phyloP scores from a whole-genome alignment of 1,140 invertebrate species.

The Drosophila watanabei region DNA sequence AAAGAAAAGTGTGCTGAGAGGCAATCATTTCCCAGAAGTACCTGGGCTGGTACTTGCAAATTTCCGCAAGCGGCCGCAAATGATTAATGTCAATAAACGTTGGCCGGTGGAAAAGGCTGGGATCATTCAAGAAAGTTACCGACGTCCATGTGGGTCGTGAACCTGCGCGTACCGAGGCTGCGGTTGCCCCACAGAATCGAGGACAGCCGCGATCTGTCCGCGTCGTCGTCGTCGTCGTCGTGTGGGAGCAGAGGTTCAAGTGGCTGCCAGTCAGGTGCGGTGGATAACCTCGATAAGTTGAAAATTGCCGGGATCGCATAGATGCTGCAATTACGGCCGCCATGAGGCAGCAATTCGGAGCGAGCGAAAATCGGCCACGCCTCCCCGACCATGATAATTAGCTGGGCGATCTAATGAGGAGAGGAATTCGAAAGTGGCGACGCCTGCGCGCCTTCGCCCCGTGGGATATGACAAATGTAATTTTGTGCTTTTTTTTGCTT shows the following conservation, averaged over 20 bases:
- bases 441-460: slow-evolving; percentile 27
- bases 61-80: slow-evolving; percentile 74
- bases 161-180: slow-evolving; percentile 45
- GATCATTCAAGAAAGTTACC: slow-evolving; percentile 52
- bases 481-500: slow-evolving; percentile 10
- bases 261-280: slow-evolving; percentile 50
- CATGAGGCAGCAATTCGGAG: slow-evolving; percentile 55
- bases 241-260: slow-evolving; percentile 76
- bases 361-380: slow-evolving; percentile 49
- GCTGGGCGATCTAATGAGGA: slow-evolving; percentile 61
- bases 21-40: slow-evolving; percentile 52
- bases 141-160: slow-evolving; percentile 69
- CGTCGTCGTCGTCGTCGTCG: slow-evolving; percentile 71
- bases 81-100: slow-evolving; percentile 81
- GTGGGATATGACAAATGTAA: slow-evolving; percentile 58
- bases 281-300: slow-evolving; percentile 61
- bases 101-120: slow-evolving; percentile 44
- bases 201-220: slow-evolving; percentile 67
- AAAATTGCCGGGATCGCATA: slow-evolving; percentile 49
- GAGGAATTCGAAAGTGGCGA: slow-evolving; percentile 54
- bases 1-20: slow-evolving; percentile 41
- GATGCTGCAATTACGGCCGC: slow-evolving; percentile 46
- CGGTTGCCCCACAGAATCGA: slow-evolving; percentile 47
- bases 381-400: slow-evolving; percentile 57
- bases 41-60: slow-evolving; percentile 68